These are phyloP conservation scores for Trichacis sp. DNA, from an alignment of 2,888 invertebrate species.

Conservation along the genomic window DNA sequence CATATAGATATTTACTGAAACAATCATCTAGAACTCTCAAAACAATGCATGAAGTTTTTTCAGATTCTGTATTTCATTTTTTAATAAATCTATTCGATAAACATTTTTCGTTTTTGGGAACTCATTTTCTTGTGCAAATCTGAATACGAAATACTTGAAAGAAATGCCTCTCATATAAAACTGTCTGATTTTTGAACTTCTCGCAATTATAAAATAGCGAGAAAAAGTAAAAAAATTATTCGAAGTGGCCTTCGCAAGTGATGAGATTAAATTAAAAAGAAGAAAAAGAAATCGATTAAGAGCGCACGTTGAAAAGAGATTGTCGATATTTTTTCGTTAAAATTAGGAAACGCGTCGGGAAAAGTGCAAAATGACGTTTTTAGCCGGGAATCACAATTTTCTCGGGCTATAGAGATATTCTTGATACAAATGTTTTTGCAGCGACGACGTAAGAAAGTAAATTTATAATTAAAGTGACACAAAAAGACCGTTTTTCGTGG, in stretches of 20 bases:
- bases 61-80: too few relatives aligned
- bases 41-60: too few relatives aligned
- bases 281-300: conserved; percentile 30
- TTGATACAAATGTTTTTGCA: conserved; percentile 67
- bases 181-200: conserved; percentile 46
- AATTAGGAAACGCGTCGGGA: conserved; percentile 16
- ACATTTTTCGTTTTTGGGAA: too few relatives aligned
- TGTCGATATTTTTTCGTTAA: conserved; percentile 56
- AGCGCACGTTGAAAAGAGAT: conserved; percentile 53
- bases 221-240: conserved; percentile 56
- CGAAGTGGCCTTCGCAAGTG: conserved; percentile 67
- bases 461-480: conserved; percentile 41
- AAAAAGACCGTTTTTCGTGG: conserved; percentile 44
- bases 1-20: too few relatives aligned
- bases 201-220: conserved; percentile 56
- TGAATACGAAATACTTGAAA: conserved; percentile 22
- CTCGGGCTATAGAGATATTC: conserved; percentile 60
- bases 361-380: conserved; percentile 33
- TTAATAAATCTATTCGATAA: too few relatives aligned
- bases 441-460: conserved; percentile 56
- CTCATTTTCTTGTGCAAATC: too few relatives aligned
- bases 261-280: conserved; percentile 40
- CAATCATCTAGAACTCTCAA: too few relatives aligned
- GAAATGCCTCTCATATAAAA: conserved; percentile 41
- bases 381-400: conserved; percentile 43